Conservation (phyloP, 1,140 invertebrate genomes). For the Agrypnia vestita region DNA sequence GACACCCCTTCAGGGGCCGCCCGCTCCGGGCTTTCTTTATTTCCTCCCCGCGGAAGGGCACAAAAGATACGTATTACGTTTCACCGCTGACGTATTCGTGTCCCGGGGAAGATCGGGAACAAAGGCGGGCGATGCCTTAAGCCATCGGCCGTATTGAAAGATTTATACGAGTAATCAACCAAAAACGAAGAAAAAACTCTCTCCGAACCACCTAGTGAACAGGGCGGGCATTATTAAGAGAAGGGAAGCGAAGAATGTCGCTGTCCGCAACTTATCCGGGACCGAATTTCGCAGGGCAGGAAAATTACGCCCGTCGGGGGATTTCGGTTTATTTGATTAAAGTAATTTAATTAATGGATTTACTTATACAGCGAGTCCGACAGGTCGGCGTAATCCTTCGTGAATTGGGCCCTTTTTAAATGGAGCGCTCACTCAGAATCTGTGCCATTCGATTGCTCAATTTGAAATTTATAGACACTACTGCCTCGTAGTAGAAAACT, state of each 20-base stretch:
- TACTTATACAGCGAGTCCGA: no score
- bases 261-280: background rate
- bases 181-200: slow-evolving; percentile 1
- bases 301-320: background rate
- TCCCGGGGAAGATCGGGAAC: slow-evolving; percentile 2
- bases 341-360: background rate
- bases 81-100: slow-evolving; percentile 32
- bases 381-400: no score
- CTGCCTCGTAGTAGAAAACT: no score
- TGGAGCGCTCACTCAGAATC: no score
- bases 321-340: background rate
- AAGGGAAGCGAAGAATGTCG: background rate
- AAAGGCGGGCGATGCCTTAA: slow-evolving; percentile 24
- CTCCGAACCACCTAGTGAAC: background rate
- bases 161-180: slow-evolving; percentile 40
- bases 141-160: slow-evolving; percentile 22
- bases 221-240: background rate
- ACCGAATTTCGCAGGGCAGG: background rate
- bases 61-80: background rate
- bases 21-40: background rate
- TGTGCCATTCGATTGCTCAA: no score
- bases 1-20: no score
- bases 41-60: background rate
- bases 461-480: no score
- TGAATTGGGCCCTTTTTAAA: no score